Evolutionary conservation across 2,888 invertebrate genomes (phyloP).

Genomic region (Pammene aurita): DNA sequence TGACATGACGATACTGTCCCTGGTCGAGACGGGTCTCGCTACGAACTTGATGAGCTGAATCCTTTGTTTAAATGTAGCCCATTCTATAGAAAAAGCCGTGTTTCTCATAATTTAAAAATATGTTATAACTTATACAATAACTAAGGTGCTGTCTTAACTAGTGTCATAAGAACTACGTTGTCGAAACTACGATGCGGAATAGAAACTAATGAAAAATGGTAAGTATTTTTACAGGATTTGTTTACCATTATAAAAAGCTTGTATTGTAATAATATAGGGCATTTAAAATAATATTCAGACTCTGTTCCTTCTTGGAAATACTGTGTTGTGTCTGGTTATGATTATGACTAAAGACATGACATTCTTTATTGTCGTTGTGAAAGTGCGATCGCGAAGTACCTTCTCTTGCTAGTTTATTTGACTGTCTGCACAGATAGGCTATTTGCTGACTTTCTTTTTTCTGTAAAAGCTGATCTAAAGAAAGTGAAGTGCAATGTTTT

Average conservation of each 20-base stretch:
- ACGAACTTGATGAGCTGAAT: constrained; percentile 17
- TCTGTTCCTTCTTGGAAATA: neutral
- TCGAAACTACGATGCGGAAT: constrained; percentile 64
- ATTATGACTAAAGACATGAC: neutral
- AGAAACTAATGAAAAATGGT: constrained; percentile 62
- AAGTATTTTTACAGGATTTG: constrained; percentile 50
- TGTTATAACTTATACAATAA: constrained; percentile 3
- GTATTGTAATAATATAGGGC: neutral
- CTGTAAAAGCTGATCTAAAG: neutral
- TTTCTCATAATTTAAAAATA: constrained; percentile 3
- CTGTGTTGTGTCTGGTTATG: too few relatives aligned
- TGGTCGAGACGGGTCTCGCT: neutral
- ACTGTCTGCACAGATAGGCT: neutral
- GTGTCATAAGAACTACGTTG: constrained; percentile 35
- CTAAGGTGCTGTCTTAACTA: neutral
- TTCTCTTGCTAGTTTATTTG: constrained; percentile 12
- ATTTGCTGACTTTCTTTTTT: constrained; percentile 17
- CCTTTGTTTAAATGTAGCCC: constrained; percentile 33
- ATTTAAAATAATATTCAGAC: neutral
- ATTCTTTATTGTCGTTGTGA: constrained; percentile 13
- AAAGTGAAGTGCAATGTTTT: neutral
- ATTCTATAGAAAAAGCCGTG: neutral
- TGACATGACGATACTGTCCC: constrained; percentile 13
- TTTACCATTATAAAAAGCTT: constrained; percentile 4
- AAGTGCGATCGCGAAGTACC: constrained; percentile 12